Conservation (phyloP, 1,140 invertebrate genomes). For the Solenopsis fugax region DNA sequence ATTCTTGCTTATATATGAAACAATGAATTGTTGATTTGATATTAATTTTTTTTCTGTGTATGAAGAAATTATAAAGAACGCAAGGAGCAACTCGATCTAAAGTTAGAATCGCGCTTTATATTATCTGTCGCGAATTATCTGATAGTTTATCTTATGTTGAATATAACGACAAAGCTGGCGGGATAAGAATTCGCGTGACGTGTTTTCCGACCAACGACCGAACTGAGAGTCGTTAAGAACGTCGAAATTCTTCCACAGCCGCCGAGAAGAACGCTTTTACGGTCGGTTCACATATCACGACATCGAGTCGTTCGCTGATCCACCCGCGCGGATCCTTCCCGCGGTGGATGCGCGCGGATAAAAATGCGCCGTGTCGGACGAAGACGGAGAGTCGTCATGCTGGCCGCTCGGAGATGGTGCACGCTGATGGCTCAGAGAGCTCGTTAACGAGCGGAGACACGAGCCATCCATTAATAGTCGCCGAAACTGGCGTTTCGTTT, state of each 20-base stretch:
- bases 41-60: too few relatives aligned
- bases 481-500: constrained; percentile 67
- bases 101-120: constrained; percentile 30
- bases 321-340: constrained; percentile 28
- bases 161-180: constrained; percentile 15
- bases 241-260: constrained; percentile 50
- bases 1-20: too few relatives aligned
- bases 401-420: constrained; percentile 53
- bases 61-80: not conserved
- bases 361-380: constrained; percentile 48
- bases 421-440: constrained; percentile 48
- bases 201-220: constrained; percentile 76
- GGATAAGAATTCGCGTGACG: constrained; percentile 47
- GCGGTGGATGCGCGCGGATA: constrained; percentile 38
- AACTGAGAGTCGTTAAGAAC: constrained; percentile 70
- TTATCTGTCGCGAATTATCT: constrained; percentile 16
- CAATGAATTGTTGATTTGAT: too few relatives aligned
- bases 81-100: not conserved
- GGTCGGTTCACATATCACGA: constrained; percentile 76
- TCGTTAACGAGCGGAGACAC: constrained; percentile 76
- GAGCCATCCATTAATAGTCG: constrained; percentile 74
- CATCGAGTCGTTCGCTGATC: constrained; percentile 69
- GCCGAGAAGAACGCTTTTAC: constrained; percentile 73
- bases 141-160: constrained; percentile 29
- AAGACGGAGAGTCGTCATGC: constrained; percentile 53